Conservation (phyloP, 2,797 vertebrate genomes). For the Ateles fusciceps region DNA sequence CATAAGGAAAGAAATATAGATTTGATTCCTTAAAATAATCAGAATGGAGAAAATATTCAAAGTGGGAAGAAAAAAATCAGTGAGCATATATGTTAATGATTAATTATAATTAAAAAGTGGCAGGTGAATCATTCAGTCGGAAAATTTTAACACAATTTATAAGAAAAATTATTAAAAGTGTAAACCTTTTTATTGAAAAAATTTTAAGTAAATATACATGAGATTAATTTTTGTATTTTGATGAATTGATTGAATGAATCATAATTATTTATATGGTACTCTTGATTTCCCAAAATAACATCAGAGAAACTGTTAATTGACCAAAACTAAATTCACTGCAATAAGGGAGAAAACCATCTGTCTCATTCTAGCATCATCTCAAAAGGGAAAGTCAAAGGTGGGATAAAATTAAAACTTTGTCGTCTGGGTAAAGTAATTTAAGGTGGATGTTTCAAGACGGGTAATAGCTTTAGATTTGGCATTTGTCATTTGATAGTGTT, state of each 20-base stretch:
- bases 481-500: not conserved
- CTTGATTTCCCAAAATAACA: not conserved
- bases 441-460: not conserved
- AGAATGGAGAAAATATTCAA: not conserved
- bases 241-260: not conserved
- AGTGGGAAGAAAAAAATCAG: not conserved
- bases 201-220: not conserved
- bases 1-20: not conserved
- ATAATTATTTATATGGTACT: not conserved
- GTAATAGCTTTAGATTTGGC: not conserved
- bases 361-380: not conserved
- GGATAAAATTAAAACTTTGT: not conserved
- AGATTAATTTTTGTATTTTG: not conserved
- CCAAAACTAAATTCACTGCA: not conserved
- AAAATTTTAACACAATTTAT: not conserved
- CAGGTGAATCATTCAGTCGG: not conserved
- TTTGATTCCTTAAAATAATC: not conserved
- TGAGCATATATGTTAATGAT: not conserved
- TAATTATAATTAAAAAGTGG: not conserved
- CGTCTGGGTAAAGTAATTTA: not conserved
- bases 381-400: not conserved
- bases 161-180: not conserved
- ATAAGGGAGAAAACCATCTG: not conserved
- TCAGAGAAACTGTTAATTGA: not conserved
- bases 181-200: not conserved